Conservation (phyloP, 2,888 invertebrate species). For the Amphiduros pacificus region DNA sequence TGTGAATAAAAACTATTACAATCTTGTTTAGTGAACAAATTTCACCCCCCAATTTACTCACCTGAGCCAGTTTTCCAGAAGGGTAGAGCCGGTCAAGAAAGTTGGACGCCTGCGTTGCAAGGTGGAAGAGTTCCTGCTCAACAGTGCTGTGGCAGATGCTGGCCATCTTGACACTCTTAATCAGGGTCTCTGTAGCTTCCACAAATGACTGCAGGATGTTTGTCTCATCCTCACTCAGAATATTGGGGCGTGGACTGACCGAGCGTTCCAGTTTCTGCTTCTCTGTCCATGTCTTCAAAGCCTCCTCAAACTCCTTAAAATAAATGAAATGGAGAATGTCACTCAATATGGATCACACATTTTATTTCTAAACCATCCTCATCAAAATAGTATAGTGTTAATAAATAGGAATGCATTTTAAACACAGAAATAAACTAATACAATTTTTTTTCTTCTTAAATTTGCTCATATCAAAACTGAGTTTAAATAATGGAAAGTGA, state of each 20-base stretch:
- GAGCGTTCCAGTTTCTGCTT: constrained; percentile 67
- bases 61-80: constrained; percentile 77
- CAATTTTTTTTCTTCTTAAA: no score
- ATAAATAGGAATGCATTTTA: no score
- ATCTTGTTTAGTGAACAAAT: no score
- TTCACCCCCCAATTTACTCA: no score
- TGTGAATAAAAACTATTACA: no score
- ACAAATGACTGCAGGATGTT: constrained; percentile 76
- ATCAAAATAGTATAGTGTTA: no score
- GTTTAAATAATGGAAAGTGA: no score
- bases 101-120: constrained; percentile 73
- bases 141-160: constrained; percentile 71
- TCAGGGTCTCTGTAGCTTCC: constrained; percentile 81
- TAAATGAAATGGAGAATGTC: not conserved
- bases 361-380: no score
- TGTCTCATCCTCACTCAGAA: constrained; percentile 69
- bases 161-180: constrained; percentile 70
- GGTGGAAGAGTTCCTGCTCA: constrained; percentile 74
- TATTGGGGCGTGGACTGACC: constrained; percentile 38
- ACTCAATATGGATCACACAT: no score
- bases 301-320: constrained; percentile 78
- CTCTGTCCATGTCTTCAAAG: constrained; percentile 84
- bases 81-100: constrained; percentile 77
- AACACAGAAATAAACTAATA: no score
- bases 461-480: no score